Evolutionary conservation across 2,113 vertebrate genomes (phyloP).

Genomic region (Caretta caretta): DNA sequence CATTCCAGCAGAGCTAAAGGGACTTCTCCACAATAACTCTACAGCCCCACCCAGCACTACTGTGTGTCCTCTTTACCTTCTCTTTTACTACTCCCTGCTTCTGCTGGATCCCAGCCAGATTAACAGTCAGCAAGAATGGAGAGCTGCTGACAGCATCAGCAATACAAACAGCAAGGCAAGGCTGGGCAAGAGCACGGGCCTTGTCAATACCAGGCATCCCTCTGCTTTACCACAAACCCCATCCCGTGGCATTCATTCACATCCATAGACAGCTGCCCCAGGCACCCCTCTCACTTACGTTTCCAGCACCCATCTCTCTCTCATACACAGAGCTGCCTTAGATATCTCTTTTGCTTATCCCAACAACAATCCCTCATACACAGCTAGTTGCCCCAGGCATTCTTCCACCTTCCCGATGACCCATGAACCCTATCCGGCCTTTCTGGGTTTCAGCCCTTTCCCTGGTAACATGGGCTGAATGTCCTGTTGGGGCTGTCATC

Average conservation of each 20-base stretch:
- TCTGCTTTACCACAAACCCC: background rate
- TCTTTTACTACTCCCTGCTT: background rate
- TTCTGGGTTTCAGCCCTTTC: background rate
- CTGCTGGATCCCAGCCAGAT: background rate
- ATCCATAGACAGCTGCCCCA: fast-evolving
- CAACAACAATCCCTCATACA: background rate
- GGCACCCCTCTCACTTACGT: background rate
- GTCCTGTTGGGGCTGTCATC: background rate
- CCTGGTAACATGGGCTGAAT: background rate
- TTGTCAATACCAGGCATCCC: fast-evolving
- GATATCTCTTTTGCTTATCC: background rate
- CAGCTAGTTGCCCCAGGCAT: background rate
- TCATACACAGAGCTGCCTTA: background rate
- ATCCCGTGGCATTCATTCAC: fast-evolving
- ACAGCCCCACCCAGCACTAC: background rate
- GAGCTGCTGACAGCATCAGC: background rate
- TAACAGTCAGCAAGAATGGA: background rate
- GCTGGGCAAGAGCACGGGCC: background rate
- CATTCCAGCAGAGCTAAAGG: background rate
- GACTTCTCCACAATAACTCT: background rate
- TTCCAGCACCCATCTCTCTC: background rate
- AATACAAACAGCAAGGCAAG: background rate
- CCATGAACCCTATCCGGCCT: background rate
- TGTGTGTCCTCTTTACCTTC: background rate
- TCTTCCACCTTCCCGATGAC: background rate